Evolutionary conservation across 2,888 invertebrate genomes (phyloP).

Genomic region (Drosophila macrospina): DNA sequence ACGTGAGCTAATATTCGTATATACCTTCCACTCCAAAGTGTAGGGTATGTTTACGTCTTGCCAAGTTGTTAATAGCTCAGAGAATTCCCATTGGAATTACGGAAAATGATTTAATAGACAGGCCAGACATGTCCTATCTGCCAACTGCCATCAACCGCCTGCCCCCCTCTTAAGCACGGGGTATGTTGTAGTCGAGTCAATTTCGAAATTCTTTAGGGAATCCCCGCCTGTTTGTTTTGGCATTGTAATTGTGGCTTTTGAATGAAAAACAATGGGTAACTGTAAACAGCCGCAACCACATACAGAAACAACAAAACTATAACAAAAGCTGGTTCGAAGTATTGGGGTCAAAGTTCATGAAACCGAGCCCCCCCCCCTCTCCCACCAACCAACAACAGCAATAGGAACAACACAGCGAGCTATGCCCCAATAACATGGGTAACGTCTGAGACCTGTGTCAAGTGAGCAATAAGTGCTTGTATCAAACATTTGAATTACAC

Average conservation of each 20-base stretch:
- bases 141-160: too few species aligned
- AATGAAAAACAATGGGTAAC: constrained; percentile 36
- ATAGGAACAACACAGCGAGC: neutral
- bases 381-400: constrained; percentile 6
- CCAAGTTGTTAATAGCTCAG: too few species aligned
- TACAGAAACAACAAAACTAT: constrained; percentile 28
- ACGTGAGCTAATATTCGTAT: neutral
- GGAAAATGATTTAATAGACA: too few species aligned
- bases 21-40: neutral
- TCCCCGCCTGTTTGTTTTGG: neutral
- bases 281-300: constrained; percentile 36
- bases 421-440: too few species aligned
- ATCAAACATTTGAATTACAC: constrained; percentile 33
- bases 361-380: too few species aligned
- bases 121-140: too few species aligned
- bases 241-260: constrained; percentile 26
- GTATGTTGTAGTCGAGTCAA: constrained; percentile 3
- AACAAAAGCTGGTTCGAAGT: constrained; percentile 31
- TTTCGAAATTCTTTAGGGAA: neutral
- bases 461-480: constrained; percentile 11
- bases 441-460: constrained; percentile 20
- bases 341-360: constrained; percentile 58
- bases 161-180: neutral
- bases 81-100: too few species aligned
- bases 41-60: too few species aligned